Conservation (phyloP, 2,113 vertebrate genomes). For the Sebastes schlegelii region DNA sequence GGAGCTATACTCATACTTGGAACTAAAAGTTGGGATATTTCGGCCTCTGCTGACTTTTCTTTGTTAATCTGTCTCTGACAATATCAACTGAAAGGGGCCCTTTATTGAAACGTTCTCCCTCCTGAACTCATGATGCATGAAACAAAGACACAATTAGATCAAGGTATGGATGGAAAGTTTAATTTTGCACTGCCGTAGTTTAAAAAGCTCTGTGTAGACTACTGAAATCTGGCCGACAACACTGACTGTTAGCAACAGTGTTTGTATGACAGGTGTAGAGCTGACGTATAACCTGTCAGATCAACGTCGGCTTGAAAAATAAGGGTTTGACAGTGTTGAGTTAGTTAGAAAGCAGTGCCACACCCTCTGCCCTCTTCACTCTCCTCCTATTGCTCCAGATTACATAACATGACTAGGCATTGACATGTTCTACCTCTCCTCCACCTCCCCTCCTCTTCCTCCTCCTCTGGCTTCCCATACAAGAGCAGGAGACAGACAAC, state of each 20-base stretch:
- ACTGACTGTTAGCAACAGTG: neutral
- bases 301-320: constrained; percentile 29
- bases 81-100: no score
- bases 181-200: neutral
- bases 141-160: neutral
- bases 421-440: constrained; percentile 53
- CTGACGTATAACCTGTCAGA: constrained; percentile 28
- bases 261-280: constrained; percentile 24
- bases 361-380: constrained; percentile 45
- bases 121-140: neutral
- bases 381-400: constrained; percentile 52
- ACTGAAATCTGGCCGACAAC: neutral
- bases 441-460: constrained; percentile 1
- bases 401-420: constrained; percentile 70
- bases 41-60: neutral
- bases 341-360: constrained; percentile 51
- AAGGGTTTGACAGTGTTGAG: constrained; percentile 33
- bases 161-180: neutral
- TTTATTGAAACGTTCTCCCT: neutral
- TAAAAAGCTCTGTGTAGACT: constrained; percentile 4
- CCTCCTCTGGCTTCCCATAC: constrained; percentile 50
- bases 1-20: neutral
- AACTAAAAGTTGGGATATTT: neutral
- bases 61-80: neutral
- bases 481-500: constrained; percentile 76